Conservation (phyloP, 2,113 vertebrate species). For the Hypanus sabinus region DNA sequence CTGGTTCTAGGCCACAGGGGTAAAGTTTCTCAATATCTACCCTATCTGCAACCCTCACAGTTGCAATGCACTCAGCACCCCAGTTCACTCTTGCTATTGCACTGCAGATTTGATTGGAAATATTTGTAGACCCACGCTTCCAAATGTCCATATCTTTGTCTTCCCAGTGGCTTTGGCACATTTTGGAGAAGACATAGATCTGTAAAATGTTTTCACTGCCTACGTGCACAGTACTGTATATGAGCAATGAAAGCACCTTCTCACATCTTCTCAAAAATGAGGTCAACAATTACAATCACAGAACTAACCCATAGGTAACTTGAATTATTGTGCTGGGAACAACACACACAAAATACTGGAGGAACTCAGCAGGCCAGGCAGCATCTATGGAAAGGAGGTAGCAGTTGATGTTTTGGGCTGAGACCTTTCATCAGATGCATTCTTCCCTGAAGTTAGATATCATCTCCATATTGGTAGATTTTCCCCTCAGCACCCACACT, state of each 20-base stretch:
- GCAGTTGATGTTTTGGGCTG: too few relatives aligned
- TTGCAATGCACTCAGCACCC: neutral
- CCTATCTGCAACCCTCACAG: neutral
- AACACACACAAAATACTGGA: too few relatives aligned
- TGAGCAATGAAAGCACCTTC: too few relatives aligned
- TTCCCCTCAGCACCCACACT: neutral
- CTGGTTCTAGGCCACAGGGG: too few relatives aligned
- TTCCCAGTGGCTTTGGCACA: neutral
- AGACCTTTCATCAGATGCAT: neutral
- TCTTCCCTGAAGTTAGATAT: neutral
- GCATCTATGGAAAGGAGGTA: too few relatives aligned
- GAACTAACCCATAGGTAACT: neutral
- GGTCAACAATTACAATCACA: neutral
- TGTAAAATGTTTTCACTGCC: neutral
- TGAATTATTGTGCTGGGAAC: neutral
- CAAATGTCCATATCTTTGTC: neutral
- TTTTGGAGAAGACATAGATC: neutral
- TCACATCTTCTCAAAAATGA: too few relatives aligned
- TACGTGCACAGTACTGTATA: neutral
- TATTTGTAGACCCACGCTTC: neutral
- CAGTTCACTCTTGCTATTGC: neutral
- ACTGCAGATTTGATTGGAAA: neutral
- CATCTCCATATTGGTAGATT: neutral
- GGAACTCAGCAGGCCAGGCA: too few relatives aligned
- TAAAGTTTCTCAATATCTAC: too few relatives aligned